Evolutionary conservation across 2,888 invertebrate species (phyloP).

Genomic region (Harpalus rufipes): DNA sequence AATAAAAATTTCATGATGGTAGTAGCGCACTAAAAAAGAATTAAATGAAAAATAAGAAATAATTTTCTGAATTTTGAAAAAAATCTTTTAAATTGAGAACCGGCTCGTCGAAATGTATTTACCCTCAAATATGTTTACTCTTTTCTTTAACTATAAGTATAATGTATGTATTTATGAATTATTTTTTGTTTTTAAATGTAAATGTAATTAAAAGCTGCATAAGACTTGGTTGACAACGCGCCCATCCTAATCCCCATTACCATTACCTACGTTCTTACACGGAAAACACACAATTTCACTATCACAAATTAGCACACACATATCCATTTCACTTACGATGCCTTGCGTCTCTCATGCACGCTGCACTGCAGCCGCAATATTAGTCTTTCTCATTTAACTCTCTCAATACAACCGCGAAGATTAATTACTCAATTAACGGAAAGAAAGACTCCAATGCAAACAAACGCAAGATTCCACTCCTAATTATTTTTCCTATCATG

Average conservation of each 20-base stretch:
- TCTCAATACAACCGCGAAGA: constrained; percentile 44
- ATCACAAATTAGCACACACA: constrained; percentile 28
- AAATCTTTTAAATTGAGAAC: no score
- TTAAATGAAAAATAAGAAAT: no score
- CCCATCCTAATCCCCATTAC: constrained; percentile 32
- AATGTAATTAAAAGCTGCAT: no score
- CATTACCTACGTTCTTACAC: constrained; percentile 10
- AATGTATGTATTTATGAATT: no score
- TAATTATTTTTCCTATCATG: constrained; percentile 54
- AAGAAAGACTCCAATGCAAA: constrained; percentile 49
- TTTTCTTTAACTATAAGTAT: no score
- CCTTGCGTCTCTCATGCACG: background rate
- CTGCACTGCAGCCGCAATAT: constrained; percentile 24
- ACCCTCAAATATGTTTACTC: no score
- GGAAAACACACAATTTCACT: constrained; percentile 24
- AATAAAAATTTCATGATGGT: no score
- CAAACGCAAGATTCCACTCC: constrained; percentile 33
- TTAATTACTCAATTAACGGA: constrained; percentile 45
- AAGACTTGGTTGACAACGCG: background rate
- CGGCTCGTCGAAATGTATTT: no score
- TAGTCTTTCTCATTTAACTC: constrained; percentile 42
- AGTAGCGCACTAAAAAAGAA: no score
- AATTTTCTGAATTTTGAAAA: no score
- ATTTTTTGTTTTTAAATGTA: no score
- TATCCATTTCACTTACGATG: constrained; percentile 21